phyloP scores from a whole-genome alignment of 2,797 vertebrate genomes.

The Graptemys geographica region DNA sequence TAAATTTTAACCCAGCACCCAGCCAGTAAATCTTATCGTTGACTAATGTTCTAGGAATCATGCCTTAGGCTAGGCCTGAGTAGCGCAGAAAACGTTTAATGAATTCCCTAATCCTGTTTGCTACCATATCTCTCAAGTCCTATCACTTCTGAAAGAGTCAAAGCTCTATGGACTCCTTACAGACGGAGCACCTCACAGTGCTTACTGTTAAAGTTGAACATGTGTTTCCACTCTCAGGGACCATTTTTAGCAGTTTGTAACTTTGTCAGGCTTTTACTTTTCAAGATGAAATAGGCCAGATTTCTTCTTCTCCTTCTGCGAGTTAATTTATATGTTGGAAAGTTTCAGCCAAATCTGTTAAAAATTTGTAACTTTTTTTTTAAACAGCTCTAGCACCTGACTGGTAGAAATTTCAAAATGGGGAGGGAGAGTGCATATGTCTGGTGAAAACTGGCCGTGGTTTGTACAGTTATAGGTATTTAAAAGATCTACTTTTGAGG shows the following conservation, averaged over 20 bases:
- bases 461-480: not conserved
- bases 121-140: constrained; percentile 50
- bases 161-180: not conserved
- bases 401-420: not conserved
- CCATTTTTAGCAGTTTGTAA: not conserved
- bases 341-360: not conserved
- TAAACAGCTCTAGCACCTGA: not conserved
- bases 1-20: constrained; percentile 49
- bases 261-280: not conserved
- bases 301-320: not conserved
- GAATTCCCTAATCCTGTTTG: constrained; percentile 54
- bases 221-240: constrained; percentile 6
- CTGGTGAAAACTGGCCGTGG: not conserved
- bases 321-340: not conserved
- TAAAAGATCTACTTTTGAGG: not conserved
- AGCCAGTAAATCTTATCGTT: constrained; percentile 60
- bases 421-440: rapidly evolving
- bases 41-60: constrained; percentile 66
- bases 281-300: not conserved
- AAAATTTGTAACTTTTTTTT: not conserved
- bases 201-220: not conserved
- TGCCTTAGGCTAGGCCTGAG: constrained; percentile 9
- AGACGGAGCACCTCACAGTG: not conserved
- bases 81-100: constrained; percentile 43
- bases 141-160: constrained; percentile 51